phyloP scores from a whole-genome alignment of 1,140 invertebrate genomes.

The Drosophila pachea region DNA sequence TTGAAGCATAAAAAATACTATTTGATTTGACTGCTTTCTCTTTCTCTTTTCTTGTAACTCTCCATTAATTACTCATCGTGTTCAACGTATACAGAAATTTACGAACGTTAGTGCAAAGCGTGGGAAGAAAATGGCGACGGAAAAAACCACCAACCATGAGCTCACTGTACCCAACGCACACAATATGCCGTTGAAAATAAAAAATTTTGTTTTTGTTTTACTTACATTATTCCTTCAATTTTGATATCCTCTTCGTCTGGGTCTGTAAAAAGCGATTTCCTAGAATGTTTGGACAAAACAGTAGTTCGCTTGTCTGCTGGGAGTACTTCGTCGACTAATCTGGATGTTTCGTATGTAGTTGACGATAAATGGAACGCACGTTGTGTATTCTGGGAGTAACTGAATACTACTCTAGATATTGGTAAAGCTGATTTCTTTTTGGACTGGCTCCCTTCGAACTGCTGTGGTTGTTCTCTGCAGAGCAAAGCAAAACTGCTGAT shows the following conservation, averaged over 20 bases:
- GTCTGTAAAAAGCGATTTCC: constrained; percentile 61
- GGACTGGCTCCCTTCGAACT: constrained; percentile 60
- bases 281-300: constrained; percentile 33
- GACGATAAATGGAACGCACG: constrained; percentile 57
- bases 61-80: constrained; percentile 69
- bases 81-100: constrained; percentile 61
- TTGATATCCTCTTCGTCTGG: constrained; percentile 67
- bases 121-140: constrained; percentile 65
- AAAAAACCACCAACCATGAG: constrained; percentile 49
- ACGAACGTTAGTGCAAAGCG: constrained; percentile 46
- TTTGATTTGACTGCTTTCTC: constrained; percentile 11
- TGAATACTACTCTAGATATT: constrained; percentile 33
- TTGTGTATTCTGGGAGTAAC: constrained; percentile 50
- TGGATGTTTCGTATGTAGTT: constrained; percentile 47
- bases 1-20: constrained; percentile 31
- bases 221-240: constrained; percentile 73
- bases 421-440: constrained; percentile 47
- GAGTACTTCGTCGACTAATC: constrained; percentile 32
- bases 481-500: constrained; percentile 71
- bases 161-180: neutral
- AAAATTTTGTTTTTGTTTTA: constrained; percentile 1
- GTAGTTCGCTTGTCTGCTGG: constrained; percentile 51
- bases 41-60: constrained; percentile 29
- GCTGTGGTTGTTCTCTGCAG: constrained; percentile 66
- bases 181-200: constrained; percentile 1